Conservation (phyloP, 2,797 vertebrate species). For the Argyrosomus regius region DNA sequence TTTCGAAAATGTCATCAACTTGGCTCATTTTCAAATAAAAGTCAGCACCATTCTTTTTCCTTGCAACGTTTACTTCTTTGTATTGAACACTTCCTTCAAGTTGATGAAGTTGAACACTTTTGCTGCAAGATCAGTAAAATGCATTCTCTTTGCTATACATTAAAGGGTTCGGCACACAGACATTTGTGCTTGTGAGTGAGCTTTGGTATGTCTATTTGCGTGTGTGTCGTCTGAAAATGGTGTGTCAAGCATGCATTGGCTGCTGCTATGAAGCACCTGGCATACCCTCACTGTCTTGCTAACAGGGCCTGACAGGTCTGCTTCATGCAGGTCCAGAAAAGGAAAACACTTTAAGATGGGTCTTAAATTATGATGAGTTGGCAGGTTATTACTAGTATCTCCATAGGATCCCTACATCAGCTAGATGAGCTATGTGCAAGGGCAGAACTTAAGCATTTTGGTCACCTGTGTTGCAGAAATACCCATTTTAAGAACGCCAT, state of each 20-base stretch:
- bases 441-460: constrained; percentile 26
- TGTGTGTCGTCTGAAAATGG: constrained; percentile 42
- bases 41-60: constrained; percentile 22
- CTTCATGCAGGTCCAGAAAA: constrained; percentile 77
- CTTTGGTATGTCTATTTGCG: constrained; percentile 27
- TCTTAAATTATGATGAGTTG: constrained; percentile 70
- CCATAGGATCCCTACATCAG: constrained; percentile 33
- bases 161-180: not conserved
- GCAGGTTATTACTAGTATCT: constrained; percentile 59
- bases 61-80: constrained; percentile 18
- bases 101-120: not conserved
- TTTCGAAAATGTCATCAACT: constrained; percentile 38
- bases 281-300: constrained; percentile 63
- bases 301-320: constrained; percentile 75
- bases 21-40: constrained; percentile 49
- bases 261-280: constrained; percentile 69
- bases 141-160: not conserved
- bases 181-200: constrained; percentile 9
- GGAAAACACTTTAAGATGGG: constrained; percentile 66
- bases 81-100: not conserved
- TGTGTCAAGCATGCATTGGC: constrained; percentile 58
- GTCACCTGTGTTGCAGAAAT: not conserved
- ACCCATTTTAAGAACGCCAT: constrained; percentile 8
- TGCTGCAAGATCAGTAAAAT: not conserved
- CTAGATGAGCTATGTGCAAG: constrained; percentile 39